A percentile compares a stretch with the other conserved stretches of the same genome.
These are phyloP conservation scores for Caenorhabditis macrosperma DNA, from an alignment of 2,888 invertebrate species.

Conservation along the genomic window DNA sequence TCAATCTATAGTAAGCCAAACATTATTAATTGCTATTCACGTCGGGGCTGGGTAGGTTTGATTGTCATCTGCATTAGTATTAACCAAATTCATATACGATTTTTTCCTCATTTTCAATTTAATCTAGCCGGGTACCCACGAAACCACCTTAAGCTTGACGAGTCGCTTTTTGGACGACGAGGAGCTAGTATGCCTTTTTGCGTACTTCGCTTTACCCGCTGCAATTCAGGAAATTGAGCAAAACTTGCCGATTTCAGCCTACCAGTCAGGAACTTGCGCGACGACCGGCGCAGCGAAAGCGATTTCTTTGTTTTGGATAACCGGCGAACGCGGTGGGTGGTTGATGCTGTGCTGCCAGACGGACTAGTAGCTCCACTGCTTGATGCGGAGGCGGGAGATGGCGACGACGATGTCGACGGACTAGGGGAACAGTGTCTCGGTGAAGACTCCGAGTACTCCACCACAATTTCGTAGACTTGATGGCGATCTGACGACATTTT, in stretches of 20 bases:
- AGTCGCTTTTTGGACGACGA: constrained; percentile 47
- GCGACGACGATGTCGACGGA: constrained; percentile 51
- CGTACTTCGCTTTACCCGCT: constrained; percentile 48
- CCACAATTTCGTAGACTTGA: constrained; percentile 47
- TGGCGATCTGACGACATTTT: constrained; percentile 27
- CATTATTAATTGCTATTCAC: background rate
- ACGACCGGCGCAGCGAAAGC: constrained; percentile 22
- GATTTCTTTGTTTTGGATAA: constrained; percentile 35
- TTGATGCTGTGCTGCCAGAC: background rate
- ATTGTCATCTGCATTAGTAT: no score
- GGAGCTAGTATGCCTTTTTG: constrained; percentile 32
- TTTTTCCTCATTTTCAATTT: no score
- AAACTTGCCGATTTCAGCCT: constrained; percentile 7
- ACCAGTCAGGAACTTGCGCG: constrained; percentile 40
- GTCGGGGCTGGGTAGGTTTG: background rate
- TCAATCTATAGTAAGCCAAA: constrained; percentile 43
- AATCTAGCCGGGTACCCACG: background rate
- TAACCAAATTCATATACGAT: no score
- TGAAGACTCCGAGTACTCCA: constrained; percentile 37
- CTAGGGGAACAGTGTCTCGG: constrained; percentile 40
- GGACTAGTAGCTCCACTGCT: constrained; percentile 26
- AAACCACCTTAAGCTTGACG: constrained; percentile 56
- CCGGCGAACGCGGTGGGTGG: constrained; percentile 14
- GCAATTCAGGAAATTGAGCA: constrained; percentile 32
- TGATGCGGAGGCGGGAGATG: constrained; percentile 19